These are phyloP conservation scores for Philaethria dido DNA, from an alignment of 2,888 invertebrate genomes.

Conservation along the genomic window DNA sequence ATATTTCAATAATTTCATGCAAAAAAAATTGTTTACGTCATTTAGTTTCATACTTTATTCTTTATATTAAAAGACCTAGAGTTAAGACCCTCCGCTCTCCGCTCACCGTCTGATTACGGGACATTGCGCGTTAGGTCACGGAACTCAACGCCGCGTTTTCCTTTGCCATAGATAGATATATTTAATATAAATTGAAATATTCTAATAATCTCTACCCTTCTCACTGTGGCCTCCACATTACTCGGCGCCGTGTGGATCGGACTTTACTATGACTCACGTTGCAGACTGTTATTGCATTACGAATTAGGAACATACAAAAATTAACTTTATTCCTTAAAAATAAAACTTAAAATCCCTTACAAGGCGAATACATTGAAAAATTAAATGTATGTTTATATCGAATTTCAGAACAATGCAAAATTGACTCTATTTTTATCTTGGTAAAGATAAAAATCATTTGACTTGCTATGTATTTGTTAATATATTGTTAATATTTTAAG, in stretches of 20 bases:
- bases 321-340: neutral
- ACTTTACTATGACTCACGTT: slow-evolving; percentile 74
- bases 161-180: neutral
- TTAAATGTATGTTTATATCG: slow-evolving; percentile 15
- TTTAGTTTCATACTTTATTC: too few relatives aligned
- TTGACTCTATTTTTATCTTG: neutral
- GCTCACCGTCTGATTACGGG: too few relatives aligned
- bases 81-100: too few relatives aligned
- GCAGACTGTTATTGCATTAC: slow-evolving; percentile 53
- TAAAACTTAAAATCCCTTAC: slow-evolving; percentile 17
- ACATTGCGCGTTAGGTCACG: too few relatives aligned
- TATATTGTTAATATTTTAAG: neutral
- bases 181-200: neutral
- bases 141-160: too few relatives aligned
- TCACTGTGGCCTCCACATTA: slow-evolving; percentile 37
- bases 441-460: neutral
- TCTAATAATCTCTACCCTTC: slow-evolving; percentile 18
- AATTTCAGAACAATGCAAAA: slow-evolving; percentile 9
- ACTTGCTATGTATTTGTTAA: neutral
- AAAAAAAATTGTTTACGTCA: too few relatives aligned
- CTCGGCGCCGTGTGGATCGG: slow-evolving; percentile 61
- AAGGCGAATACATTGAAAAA: neutral
- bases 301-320: neutral
- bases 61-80: too few relatives aligned
- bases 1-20: too few relatives aligned